Evolutionary conservation across 2,888 invertebrate species (phyloP).

Genomic region (Lasioglossum calceatum): DNA sequence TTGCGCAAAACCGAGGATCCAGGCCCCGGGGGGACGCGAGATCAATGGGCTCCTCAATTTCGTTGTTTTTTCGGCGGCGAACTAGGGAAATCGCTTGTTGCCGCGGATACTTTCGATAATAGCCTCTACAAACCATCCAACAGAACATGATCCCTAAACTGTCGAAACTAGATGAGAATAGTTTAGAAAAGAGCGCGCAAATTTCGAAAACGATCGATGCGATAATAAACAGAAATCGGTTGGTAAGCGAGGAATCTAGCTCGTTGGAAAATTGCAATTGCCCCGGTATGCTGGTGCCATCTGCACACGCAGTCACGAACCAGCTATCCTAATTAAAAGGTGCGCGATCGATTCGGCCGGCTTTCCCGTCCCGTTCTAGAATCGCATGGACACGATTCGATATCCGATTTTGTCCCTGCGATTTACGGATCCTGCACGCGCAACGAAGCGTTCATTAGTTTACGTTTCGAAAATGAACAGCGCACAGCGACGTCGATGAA

Average conservation of each 20-base stretch:
- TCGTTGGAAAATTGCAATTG: slow-evolving; percentile 42
- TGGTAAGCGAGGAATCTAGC: slow-evolving; percentile 41
- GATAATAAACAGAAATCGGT: neutral
- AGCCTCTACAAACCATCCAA: neutral
- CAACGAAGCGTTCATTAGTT: neutral
- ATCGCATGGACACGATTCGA: neutral
- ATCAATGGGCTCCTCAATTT: neutral
- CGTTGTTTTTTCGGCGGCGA: neutral
- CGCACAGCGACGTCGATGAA: neutral
- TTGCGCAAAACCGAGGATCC: slow-evolving; percentile 36
- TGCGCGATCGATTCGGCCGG: slow-evolving; percentile 15
- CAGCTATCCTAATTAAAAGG: slow-evolving; percentile 17
- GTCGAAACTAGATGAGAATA: neutral
- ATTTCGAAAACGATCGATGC: neutral
- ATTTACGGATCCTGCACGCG: neutral
- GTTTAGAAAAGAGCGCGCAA: neutral
- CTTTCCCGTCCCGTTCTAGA: neutral
- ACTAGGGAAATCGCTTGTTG: neutral
- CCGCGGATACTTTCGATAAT: neutral
- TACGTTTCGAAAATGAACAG: neutral
- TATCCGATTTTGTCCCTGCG: neutral
- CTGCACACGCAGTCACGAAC: slow-evolving; percentile 38
- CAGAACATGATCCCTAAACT: too few relatives aligned
- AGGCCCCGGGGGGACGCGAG: slow-evolving; percentile 18
- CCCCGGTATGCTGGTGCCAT: slow-evolving; percentile 33